These are phyloP conservation scores for Volucella bombylans DNA, from an alignment of 2,888 invertebrate species.

Conservation along the genomic window DNA sequence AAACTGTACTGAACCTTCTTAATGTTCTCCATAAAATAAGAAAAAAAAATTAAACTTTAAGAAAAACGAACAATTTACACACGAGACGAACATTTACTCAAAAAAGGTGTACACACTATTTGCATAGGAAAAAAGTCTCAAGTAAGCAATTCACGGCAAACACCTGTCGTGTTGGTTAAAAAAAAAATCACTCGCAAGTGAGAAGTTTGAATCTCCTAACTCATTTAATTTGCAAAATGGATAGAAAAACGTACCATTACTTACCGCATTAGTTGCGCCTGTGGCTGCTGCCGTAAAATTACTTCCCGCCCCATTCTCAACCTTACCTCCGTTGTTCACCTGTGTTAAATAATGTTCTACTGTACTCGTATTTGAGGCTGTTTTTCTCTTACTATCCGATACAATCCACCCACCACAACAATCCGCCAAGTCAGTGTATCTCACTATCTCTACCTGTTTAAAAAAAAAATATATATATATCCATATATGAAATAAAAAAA, in stretches of 20 bases:
- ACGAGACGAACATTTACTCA: conserved; percentile 10
- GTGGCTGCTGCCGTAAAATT: conserved; percentile 26
- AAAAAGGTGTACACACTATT: background rate
- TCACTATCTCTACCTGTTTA: conserved; percentile 35
- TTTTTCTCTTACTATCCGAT: background rate
- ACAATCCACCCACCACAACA: conserved; percentile 1
- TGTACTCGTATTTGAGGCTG: conserved; percentile 9
- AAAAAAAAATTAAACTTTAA: background rate
- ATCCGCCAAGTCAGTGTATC: background rate
- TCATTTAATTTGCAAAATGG: conserved; percentile 34
- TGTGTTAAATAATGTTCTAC: conserved; percentile 1
- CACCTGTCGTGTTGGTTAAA: conserved; percentile 55
- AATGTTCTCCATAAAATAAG: no score
- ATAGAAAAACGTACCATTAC: conserved; percentile 16
- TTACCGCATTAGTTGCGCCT: conserved; percentile 3
- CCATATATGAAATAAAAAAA: background rate
- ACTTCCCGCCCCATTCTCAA: conserved; percentile 36
- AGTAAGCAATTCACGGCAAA: conserved; percentile 51
- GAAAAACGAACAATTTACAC: conserved; percentile 4
- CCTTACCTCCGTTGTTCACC: background rate
- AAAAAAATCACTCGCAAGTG: conserved; percentile 6
- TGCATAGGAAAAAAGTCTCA: conserved; percentile 10
- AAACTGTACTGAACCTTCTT: conserved; percentile 22
- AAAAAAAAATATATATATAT: background rate
- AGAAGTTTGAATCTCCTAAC: conserved; percentile 18